Evolutionary conservation across 2,888 invertebrate genomes (phyloP).

Genomic region (Sclerodermus sp.): DNA sequence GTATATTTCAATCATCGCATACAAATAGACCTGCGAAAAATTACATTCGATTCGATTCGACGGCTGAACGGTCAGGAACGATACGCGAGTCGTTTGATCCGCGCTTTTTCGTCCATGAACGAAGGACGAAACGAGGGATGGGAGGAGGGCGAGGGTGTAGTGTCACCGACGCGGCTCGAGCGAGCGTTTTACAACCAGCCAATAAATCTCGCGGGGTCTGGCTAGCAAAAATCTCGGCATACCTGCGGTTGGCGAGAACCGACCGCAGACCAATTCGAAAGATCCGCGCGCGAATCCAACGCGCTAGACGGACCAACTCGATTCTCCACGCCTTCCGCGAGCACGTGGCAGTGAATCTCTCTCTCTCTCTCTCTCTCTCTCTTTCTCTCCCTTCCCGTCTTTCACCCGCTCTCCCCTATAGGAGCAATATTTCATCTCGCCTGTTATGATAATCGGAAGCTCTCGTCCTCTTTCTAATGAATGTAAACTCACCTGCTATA

Average conservation of each 20-base stretch:
- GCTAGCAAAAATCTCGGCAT: neutral
- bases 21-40: constrained; percentile 21
- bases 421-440: constrained; percentile 42
- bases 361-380: constrained; percentile 10
- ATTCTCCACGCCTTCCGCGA: constrained; percentile 25
- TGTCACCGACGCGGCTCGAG: no score
- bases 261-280: neutral
- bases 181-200: no score
- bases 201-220: no score
- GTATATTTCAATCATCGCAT: constrained; percentile 46
- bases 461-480: no score
- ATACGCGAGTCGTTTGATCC: neutral
- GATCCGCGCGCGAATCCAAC: neutral
- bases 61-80: neutral
- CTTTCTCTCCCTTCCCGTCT: constrained; percentile 12
- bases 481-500: constrained; percentile 85
- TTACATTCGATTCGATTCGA: constrained; percentile 19
- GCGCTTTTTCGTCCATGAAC: no score
- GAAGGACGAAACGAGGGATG: neutral
- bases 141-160: no score
- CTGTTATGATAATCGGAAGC: constrained; percentile 46
- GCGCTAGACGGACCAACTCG: no score
- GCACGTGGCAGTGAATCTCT: constrained; percentile 28
- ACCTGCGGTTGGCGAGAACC: neutral
- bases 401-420: neutral